Percentiles rank a stretch among this genome's conserved stretches.
These are phyloP conservation scores for Bolinopsis microptera DNA, from an alignment of 37 sponge, comb jelly and placozoan species.

Conservation along the genomic window DNA sequence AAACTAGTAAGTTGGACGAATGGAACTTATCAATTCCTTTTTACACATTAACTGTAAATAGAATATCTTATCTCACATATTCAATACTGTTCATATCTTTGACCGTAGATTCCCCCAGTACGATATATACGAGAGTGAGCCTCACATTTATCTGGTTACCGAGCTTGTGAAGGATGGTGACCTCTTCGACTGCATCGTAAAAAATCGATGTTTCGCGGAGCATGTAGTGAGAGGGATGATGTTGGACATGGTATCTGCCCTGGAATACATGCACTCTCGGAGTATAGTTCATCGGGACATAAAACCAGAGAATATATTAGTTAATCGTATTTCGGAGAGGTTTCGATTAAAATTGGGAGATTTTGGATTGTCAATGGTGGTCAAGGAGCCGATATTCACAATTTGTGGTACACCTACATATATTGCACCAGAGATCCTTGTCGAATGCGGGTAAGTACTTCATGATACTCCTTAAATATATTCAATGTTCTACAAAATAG, in stretches of 20 bases:
- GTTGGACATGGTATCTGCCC: constrained; percentile 76
- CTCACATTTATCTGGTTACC: constrained; percentile 68
- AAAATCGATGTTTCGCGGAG: constrained; percentile 73
- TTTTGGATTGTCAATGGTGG: constrained; percentile 73
- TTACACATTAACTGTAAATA: no score
- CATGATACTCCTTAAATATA: background rate
- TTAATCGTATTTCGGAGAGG: background rate
- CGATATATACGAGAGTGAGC: constrained; percentile 65
- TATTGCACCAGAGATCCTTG: constrained; percentile 82
- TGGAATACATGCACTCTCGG: constrained; percentile 83
- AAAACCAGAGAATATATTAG: constrained; percentile 46
- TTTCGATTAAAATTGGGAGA: constrained; percentile 75
- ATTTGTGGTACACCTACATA: constrained; percentile 76
- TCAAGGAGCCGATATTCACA: constrained; percentile 74
- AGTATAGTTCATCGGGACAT: constrained; percentile 73
- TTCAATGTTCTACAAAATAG: no score
- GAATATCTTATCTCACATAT: no score
- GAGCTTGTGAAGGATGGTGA: constrained; percentile 78
- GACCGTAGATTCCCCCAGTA: no score
- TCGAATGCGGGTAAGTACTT: constrained; percentile 79
- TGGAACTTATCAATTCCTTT: no score
- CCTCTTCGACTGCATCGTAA: constrained; percentile 75
- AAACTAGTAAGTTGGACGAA: constrained; percentile 65
- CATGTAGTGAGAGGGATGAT: constrained; percentile 56
- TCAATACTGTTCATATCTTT: no score